Percentiles rank a stretch among this genome's conserved stretches.
Evolutionary conservation across 2,888 invertebrate genomes (phyloP).

Genomic region (Bembecia ichneumoniformis): DNA sequence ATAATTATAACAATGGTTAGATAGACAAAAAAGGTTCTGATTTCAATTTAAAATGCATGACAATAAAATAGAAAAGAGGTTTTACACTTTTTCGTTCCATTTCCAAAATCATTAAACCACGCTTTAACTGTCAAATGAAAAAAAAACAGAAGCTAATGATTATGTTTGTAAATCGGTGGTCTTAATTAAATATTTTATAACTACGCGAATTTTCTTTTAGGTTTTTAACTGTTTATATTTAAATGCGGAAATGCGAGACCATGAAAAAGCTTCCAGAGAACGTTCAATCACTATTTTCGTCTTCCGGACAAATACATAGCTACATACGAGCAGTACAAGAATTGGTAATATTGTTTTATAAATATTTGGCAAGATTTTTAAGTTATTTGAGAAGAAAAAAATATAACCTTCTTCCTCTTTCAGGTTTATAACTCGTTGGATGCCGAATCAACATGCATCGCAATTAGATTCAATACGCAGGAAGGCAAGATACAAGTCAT

Average conservation of each 20-base stretch:
- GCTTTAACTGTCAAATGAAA: too few species aligned
- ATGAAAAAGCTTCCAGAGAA: conserved; percentile 42
- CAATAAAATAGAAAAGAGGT: too few species aligned
- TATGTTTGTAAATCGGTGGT: background rate
- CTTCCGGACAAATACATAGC: conserved; percentile 70
- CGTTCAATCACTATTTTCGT: conserved; percentile 67
- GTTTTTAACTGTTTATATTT: too few species aligned
- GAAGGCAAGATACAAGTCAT: conserved; percentile 79
- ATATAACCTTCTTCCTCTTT: conserved; percentile 9
- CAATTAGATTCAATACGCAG: conserved; percentile 75
- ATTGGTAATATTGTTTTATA: conserved; percentile 51
- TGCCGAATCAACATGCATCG: conserved; percentile 78
- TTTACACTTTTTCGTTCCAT: too few species aligned
- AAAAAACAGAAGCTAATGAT: background rate
- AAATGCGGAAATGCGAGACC: conserved; percentile 12
- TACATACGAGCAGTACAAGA: conserved; percentile 75
- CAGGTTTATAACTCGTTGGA: conserved; percentile 81
- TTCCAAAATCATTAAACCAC: too few species aligned
- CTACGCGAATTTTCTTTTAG: too few species aligned
- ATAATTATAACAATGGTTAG: too few species aligned
- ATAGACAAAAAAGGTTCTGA: too few species aligned
- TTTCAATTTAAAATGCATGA: too few species aligned
- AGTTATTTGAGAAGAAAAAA: background rate
- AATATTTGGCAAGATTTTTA: too few species aligned
- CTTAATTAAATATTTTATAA: background rate